A percentile compares a stretch with the other conserved stretches of the same genome.
phyloP scores from a whole-genome alignment of 2,113 vertebrate species.

The Tamias sibiricus region DNA sequence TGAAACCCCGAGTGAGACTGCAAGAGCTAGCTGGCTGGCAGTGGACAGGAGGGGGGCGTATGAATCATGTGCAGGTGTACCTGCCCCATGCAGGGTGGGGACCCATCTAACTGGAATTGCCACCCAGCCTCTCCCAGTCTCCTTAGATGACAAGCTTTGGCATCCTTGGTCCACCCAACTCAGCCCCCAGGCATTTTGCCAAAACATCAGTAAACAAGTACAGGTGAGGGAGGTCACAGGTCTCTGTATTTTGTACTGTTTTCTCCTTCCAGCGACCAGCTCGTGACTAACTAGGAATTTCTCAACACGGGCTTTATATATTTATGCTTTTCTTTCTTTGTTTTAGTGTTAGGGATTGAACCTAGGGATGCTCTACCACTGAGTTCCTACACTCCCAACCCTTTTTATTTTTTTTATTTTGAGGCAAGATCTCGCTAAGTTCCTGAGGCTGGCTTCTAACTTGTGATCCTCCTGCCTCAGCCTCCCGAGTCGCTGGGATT shows the following conservation, averaged over 20 bases:
- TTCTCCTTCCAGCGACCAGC: neutral
- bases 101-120: slow-evolving; percentile 71
- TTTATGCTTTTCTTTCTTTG: too few species aligned
- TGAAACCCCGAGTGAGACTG: neutral
- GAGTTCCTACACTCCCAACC: too few species aligned
- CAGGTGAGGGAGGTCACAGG: neutral
- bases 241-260: neutral
- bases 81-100: slow-evolving; percentile 66
- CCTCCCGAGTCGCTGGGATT: too few species aligned
- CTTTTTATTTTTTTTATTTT: too few species aligned
- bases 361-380: too few species aligned
- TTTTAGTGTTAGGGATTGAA: too few species aligned
- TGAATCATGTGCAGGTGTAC: slow-evolving; percentile 40
- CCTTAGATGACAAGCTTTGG: slow-evolving; percentile 67
- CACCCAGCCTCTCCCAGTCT: slow-evolving; percentile 67
- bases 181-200: slow-evolving; percentile 57
- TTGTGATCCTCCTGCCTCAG: too few species aligned
- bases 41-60: slow-evolving; percentile 37
- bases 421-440: too few species aligned
- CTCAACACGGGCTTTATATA: neutral
- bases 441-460: too few species aligned
- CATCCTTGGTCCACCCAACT: slow-evolving; percentile 71
- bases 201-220: slow-evolving; percentile 60
- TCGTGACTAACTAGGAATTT: neutral
- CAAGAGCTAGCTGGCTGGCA: neutral